phyloP scores from a whole-genome alignment of 2,888 invertebrate genomes.

The Erebia epiphron region DNA sequence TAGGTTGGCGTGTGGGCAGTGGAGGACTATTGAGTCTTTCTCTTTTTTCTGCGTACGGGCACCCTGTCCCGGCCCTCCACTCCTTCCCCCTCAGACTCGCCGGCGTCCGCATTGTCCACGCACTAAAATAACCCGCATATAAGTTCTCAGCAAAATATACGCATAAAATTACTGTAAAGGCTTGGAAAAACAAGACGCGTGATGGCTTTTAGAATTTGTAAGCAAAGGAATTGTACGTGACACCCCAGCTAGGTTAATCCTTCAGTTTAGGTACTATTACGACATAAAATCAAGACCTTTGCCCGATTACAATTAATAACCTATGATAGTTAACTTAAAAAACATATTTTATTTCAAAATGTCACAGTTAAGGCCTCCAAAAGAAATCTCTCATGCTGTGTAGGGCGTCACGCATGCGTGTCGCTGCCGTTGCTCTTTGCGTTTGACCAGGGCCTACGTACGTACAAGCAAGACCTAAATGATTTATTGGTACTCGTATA shows the following conservation, averaged over 20 bases:
- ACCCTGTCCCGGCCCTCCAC: background rate
- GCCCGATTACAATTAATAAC: too few relatives aligned
- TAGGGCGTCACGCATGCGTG: too few relatives aligned
- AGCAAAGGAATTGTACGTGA: too few relatives aligned
- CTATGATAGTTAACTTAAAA: too few relatives aligned
- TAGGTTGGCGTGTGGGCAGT: conserved; percentile 79
- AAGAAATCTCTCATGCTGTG: too few relatives aligned
- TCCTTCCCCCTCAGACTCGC: conserved; percentile 21
- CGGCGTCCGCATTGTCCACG: conserved; percentile 59
- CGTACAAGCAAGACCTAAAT: conserved; percentile 50
- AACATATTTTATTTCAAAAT: too few relatives aligned
- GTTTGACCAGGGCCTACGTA: conserved; percentile 32
- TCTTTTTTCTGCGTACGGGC: conserved; percentile 62
- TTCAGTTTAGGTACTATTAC: too few relatives aligned
- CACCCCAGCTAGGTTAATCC: too few relatives aligned
- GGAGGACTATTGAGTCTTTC: conserved; percentile 72
- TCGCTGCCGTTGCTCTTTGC: background rate
- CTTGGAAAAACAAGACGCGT: background rate
- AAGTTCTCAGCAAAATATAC: conserved; percentile 60
- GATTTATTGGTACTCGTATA: conserved; percentile 55
- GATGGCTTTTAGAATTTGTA: too few relatives aligned
- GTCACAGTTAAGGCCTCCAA: too few relatives aligned
- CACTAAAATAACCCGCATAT: conserved; percentile 72
- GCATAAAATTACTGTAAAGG: conserved; percentile 62
- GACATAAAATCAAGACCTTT: too few relatives aligned